Conservation (phyloP, 2,113 vertebrate genomes). For the Nothoprocta perdicaria region DNA sequence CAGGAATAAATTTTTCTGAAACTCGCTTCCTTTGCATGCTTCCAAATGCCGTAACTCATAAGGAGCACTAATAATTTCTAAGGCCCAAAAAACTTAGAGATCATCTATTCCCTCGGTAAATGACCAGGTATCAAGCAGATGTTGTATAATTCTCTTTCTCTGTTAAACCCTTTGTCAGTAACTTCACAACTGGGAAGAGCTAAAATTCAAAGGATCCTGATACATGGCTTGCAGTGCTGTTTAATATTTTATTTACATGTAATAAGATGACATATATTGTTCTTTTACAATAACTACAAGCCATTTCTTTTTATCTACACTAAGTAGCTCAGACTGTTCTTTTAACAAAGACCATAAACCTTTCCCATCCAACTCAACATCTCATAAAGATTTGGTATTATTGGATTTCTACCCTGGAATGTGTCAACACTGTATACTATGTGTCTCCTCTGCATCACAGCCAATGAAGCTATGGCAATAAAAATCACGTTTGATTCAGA, state of each 20-base stretch:
- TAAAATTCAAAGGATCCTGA: background rate
- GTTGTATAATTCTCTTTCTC: background rate
- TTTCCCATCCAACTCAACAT: background rate
- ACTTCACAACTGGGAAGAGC: background rate
- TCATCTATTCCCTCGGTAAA: background rate
- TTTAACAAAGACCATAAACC: background rate
- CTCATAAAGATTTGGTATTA: background rate
- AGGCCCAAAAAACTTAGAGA: background rate
- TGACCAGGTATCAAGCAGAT: background rate
- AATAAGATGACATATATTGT: background rate
- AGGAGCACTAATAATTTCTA: background rate
- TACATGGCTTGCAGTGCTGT: background rate
- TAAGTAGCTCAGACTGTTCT: background rate
- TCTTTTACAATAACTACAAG: background rate
- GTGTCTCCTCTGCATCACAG: accelerated
- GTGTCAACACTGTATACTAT: accelerated
- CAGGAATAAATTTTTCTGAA: background rate
- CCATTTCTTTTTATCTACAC: background rate
- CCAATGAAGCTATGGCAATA: background rate
- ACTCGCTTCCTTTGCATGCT: background rate
- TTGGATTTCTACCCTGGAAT: background rate
- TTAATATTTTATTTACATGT: background rate
- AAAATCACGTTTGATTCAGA: background rate
- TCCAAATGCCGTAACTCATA: background rate
- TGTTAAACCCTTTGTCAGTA: background rate